Evolutionary conservation across 2,888 invertebrate species (phyloP).

Genomic region (Lycaena phlaeas): DNA sequence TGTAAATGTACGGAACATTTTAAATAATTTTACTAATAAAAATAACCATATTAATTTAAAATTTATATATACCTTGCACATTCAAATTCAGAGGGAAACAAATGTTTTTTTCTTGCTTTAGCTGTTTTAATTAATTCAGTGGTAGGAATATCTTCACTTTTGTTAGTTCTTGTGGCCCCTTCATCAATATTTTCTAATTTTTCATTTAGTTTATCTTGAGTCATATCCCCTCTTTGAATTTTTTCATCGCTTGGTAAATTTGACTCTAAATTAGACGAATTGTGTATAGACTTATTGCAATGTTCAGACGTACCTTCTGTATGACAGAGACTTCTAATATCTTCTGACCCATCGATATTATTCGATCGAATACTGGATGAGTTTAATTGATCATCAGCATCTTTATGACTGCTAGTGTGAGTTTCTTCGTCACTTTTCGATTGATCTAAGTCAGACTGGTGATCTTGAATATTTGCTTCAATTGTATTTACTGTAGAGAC

Average conservation of each 20-base stretch:
- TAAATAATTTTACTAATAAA: too few relatives aligned
- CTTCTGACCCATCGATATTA: background rate
- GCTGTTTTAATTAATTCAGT: conserved; percentile 45
- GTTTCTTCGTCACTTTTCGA: too few relatives aligned
- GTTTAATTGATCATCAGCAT: background rate
- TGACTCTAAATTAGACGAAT: background rate
- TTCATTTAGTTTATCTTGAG: conserved; percentile 8
- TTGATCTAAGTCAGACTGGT: too few relatives aligned
- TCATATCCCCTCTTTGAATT: background rate
- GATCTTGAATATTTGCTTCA: too few relatives aligned
- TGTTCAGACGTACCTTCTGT: background rate
- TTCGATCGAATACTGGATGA: background rate
- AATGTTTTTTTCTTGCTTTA: conserved; percentile 41
- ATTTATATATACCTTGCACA: conserved; percentile 66
- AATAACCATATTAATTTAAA: too few relatives aligned
- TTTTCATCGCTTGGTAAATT: background rate
- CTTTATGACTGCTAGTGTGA: too few relatives aligned
- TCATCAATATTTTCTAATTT: conserved; percentile 10
- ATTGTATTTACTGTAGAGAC: too few relatives aligned
- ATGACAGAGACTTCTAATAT: background rate
- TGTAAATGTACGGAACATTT: too few relatives aligned
- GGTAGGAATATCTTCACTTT: conserved; percentile 35
- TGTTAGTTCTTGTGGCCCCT: conserved; percentile 14
- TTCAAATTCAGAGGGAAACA: conserved; percentile 43
- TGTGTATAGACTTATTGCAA: background rate